Evolutionary conservation across 1,140 invertebrate species (phyloP), one percentile per base, ranked within the genome.

Genomic region (Lepidurus apus): DNA sequence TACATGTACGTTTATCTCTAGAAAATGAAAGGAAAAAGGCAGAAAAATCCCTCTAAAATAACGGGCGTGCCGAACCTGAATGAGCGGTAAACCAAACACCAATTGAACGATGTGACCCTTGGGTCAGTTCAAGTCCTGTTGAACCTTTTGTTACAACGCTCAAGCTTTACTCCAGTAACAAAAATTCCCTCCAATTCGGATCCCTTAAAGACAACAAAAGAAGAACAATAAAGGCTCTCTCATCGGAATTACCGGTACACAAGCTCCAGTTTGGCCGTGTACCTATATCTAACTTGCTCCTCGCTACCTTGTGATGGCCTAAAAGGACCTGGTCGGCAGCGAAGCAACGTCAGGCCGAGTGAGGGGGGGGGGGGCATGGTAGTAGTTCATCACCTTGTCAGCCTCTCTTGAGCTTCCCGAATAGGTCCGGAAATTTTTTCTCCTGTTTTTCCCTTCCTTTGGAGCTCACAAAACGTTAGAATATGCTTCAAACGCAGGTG

Each of bases 301-400:
- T 65, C 13, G 53, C 53, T 65, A 65, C 53, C 13, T 65, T 65
- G 53, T 17, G 45, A 65, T 65, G 53, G 17, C 53, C 53, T 13
- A n/a, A 65, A 65, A 21, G 53, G 17, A 21, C 17, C 7, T 7
- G 53, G 53, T 65, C 21, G 21, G 13, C 53, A 65, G 53, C 8
- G 6, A 65, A 65, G 34, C 13, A 65, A 65, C 53, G 53, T 65
- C 53, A 65, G 21, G 53, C 21, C 53, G 21, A 65, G 53, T 21
- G n/a, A 65, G 53, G 13, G 34, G 1, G 34, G 53, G 13, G 34
- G 1, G 34, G 53, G 53, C 8, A 65, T 65, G 21, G n/a, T 21
- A 65, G 53, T 65, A 65, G 53, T 65, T 65, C 53, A 65, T 65
- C 53, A 65, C 53, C 53, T 65, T 65, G 53, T 65, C 53, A 65